Percentiles rank a stretch among this genome's conserved stretches.
Conservation (phyloP, 2,888 invertebrate species). For the Drosophila borborema region DNA sequence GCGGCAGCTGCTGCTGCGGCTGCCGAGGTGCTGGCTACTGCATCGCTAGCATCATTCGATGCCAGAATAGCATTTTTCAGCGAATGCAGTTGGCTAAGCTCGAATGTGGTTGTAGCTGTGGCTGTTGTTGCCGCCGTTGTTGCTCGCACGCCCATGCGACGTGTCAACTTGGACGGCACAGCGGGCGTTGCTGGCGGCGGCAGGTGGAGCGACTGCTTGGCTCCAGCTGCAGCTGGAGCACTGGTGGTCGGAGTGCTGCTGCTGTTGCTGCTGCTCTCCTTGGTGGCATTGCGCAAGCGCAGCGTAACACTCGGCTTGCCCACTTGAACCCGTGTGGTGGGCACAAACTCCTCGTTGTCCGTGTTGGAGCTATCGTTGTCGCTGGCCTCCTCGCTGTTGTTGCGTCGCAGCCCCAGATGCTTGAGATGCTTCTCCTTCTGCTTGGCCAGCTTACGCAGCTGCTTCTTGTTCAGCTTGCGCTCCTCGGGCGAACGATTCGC, state of each 20-base stretch:
- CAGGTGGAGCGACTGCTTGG: not conserved
- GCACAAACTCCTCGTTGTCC: conserved; percentile 85
- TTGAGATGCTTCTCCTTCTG: conserved; percentile 88
- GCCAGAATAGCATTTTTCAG: conserved; percentile 59
- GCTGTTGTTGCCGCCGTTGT: not conserved
- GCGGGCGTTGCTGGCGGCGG: conserved; percentile 3
- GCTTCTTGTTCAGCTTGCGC: conserved; percentile 84
- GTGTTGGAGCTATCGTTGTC: conserved; percentile 82
- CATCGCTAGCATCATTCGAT: conserved; percentile 22
- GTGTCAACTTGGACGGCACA: conserved; percentile 35
- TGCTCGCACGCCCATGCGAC: conserved; percentile 30
- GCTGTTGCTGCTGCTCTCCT: conserved; percentile 20
- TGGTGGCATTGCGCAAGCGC: conserved; percentile 74
- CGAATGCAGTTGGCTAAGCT: conserved; percentile 50
- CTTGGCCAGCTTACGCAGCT: conserved; percentile 85
- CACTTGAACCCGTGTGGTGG: conserved; percentile 82
- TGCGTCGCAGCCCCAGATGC: conserved; percentile 85
- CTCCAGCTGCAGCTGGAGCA: not conserved
- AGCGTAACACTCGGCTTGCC: conserved; percentile 84
- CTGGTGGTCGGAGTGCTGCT: not conserved
- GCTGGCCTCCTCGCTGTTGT: conserved; percentile 77
- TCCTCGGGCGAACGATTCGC: conserved; percentile 84
- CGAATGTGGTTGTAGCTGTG: conserved; percentile 38
- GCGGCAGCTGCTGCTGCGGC: conserved; percentile 16
- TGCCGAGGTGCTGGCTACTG: conserved; percentile 49